Conservation (phyloP, 2,113 vertebrate genomes). For the Pterocles gutturalis region DNA sequence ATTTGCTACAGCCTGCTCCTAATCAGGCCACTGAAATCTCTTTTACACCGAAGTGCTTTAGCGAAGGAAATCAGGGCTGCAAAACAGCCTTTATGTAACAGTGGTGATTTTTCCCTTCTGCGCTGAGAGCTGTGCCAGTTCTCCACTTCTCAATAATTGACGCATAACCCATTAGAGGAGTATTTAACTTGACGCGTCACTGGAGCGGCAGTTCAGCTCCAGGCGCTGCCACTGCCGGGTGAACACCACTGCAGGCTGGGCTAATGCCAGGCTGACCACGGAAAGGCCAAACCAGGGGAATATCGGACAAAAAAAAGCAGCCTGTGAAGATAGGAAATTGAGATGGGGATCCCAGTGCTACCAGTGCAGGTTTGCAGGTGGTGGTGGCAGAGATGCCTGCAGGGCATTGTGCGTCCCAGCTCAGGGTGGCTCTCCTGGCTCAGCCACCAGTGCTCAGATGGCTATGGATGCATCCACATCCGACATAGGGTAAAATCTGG, state of each 20-base stretch:
- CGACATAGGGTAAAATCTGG: neutral
- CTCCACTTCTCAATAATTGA: neutral
- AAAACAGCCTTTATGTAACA: constrained; percentile 45
- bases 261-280: fast-evolving
- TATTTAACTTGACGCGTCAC: neutral
- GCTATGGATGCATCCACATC: neutral
- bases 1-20: constrained; percentile 1
- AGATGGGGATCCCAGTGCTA: neutral
- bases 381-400: neutral
- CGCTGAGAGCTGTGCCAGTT: neutral
- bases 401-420: neutral
- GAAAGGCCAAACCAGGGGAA: neutral
- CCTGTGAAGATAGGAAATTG: neutral
- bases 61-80: constrained; percentile 21
- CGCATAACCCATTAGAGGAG: neutral
- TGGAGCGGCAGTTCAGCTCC: neutral
- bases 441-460: neutral
- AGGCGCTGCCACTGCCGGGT: fast-evolving
- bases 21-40: constrained; percentile 34
- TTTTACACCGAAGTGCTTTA: neutral
- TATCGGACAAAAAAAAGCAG: fast-evolving
- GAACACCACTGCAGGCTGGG: neutral
- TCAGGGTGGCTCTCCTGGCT: neutral
- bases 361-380: fast-evolving
- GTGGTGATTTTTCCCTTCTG: neutral